phyloP scores from a whole-genome alignment of 1,140 invertebrate species.

The Scaptomyza pallida region DNA sequence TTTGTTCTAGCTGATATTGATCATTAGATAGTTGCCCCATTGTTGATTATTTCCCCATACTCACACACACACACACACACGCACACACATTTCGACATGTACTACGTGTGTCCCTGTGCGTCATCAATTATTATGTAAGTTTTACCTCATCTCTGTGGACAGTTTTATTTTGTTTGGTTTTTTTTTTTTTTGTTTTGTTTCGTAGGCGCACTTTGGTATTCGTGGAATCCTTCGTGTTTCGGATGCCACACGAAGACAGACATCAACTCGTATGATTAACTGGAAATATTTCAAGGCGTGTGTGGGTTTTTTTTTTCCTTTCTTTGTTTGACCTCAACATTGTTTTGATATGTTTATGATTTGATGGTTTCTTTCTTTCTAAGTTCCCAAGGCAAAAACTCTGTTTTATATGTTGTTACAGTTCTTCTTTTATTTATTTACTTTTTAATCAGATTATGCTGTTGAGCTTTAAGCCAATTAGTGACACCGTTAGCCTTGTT shows the following conservation, averaged over 20 bases:
- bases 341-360: slow-evolving; percentile 23
- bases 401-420: background rate
- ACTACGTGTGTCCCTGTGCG: slow-evolving; percentile 54
- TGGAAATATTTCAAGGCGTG: slow-evolving; percentile 53
- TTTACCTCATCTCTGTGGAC: slow-evolving; percentile 29
- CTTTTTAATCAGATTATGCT: background rate
- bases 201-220: slow-evolving; percentile 24
- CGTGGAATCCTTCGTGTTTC: slow-evolving; percentile 39
- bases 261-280: slow-evolving; percentile 44
- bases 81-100: slow-evolving; percentile 35
- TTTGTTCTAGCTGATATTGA: slow-evolving; percentile 58
- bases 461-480: slow-evolving; percentile 34
- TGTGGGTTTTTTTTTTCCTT: slow-evolving; percentile 18
- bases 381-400: background rate
- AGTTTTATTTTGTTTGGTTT: background rate
- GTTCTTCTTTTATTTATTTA: background rate
- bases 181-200: background rate
- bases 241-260: slow-evolving; percentile 22
- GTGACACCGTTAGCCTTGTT: slow-evolving; percentile 51
- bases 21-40: slow-evolving; percentile 52
- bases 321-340: background rate
- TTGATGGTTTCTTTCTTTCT: slow-evolving; percentile 1
- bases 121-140: slow-evolving; percentile 59
- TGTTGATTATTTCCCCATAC: slow-evolving; percentile 22
- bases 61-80: slow-evolving; percentile 7